Evolutionary conservation across 1,140 invertebrate species (phyloP).

Genomic region (Papilio aristodemus): DNA sequence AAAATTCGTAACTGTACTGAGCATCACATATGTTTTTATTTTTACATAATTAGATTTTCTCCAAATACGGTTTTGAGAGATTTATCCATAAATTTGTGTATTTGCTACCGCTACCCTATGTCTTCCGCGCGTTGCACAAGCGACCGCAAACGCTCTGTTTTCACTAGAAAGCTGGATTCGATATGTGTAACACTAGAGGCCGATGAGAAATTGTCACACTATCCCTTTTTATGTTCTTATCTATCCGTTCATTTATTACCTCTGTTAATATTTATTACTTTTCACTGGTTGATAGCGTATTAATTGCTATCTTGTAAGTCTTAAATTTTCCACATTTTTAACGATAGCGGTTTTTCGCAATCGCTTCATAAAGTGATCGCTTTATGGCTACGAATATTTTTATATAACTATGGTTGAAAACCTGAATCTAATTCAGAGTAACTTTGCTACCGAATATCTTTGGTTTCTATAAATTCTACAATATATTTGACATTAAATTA

Average conservation of each 20-base stretch:
- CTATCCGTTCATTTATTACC: constrained; percentile 5
- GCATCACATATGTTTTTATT: too few species aligned
- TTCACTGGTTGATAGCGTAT: not conserved
- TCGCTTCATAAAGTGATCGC: too few species aligned
- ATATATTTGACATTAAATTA: not conserved
- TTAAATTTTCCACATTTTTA: too few species aligned
- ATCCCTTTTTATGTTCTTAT: constrained; percentile 48
- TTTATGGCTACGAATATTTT: too few species aligned
- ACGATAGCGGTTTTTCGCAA: too few species aligned
- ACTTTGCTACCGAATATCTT: not conserved
- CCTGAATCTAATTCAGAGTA: not conserved
- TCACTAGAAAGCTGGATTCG: constrained; percentile 72
- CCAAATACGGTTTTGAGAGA: not conserved
- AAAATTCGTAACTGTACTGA: too few species aligned
- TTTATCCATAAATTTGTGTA: not conserved
- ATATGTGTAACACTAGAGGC: constrained; percentile 71
- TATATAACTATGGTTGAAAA: too few species aligned
- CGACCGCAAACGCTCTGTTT: constrained; percentile 66
- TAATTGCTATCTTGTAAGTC: too few species aligned
- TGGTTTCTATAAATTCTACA: not conserved
- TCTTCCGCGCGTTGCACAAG: constrained; percentile 73
- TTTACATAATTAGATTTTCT: too few species aligned
- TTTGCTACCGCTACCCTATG: constrained; percentile 47
- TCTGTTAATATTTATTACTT: constrained; percentile 4
- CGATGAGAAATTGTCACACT: constrained; percentile 57